Conservation (phyloP, 2,797 vertebrate genomes). For the Clarias laeviceps region DNA sequence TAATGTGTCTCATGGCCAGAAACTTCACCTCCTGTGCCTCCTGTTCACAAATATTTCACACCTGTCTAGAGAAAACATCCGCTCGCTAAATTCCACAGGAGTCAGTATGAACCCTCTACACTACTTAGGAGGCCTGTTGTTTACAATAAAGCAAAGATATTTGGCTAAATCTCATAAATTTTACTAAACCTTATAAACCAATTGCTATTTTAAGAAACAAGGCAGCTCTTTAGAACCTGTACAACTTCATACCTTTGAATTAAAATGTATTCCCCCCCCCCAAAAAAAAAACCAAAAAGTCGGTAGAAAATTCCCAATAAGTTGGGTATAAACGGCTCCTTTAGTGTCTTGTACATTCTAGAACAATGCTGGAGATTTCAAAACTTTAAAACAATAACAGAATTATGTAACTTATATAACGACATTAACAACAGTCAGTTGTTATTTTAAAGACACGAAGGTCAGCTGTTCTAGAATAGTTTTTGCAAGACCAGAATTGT, state of each 20-base stretch:
- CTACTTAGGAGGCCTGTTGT: neutral
- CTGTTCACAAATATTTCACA: conserved; percentile 6
- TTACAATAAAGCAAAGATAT: neutral
- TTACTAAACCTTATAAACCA: neutral
- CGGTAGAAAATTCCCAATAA: neutral
- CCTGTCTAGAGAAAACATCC: neutral
- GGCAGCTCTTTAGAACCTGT: neutral
- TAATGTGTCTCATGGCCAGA: conserved; percentile 9
- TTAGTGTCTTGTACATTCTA: neutral
- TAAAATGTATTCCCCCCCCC: too few species aligned
- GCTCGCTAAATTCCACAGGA: conserved; percentile 2
- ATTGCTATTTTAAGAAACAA: neutral
- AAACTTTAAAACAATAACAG: too few species aligned
- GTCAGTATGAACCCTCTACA: neutral
- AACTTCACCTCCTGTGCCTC: neutral
- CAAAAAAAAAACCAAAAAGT: too few species aligned
- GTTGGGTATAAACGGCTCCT: neutral
- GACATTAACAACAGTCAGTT: too few species aligned
- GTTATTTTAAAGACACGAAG: too few species aligned
- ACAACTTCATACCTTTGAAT: neutral
- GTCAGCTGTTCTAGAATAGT: too few species aligned
- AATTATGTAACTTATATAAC: too few species aligned
- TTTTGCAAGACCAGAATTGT: too few species aligned
- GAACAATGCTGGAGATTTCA: too few species aligned
- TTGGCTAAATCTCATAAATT: neutral